A percentile compares a stretch with the other conserved stretches of the same genome.
phyloP scores from a whole-genome alignment of 2,797 vertebrate genomes.

The Knipowitschia caucasica region DNA sequence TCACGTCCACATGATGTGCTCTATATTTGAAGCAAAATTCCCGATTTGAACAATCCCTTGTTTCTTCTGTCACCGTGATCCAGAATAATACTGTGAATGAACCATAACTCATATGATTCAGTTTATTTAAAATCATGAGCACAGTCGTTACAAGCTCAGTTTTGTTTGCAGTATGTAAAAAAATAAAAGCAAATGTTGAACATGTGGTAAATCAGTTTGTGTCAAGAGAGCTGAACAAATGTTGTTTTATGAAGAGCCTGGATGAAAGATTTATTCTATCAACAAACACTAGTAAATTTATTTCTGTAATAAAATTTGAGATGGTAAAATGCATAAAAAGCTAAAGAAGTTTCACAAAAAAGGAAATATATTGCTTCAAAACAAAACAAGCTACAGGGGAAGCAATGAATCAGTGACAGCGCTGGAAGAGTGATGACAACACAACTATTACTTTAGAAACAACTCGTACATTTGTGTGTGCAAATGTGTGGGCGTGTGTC shows the following conservation, averaged over 20 bases:
- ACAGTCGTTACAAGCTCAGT: too few species aligned
- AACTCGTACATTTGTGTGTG: background rate
- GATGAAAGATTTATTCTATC: background rate
- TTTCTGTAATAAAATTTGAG: background rate
- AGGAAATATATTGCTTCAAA: background rate
- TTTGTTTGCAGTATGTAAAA: background rate
- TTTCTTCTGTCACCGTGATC: too few species aligned
- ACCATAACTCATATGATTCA: too few species aligned
- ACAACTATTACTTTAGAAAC: background rate
- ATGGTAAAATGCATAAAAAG: constrained; percentile 1
- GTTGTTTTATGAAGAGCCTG: background rate
- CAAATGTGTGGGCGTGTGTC: too few species aligned
- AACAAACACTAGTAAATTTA: constrained; percentile 3
- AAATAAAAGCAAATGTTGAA: background rate
- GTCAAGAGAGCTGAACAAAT: background rate
- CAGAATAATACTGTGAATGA: too few species aligned
- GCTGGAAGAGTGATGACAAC: background rate
- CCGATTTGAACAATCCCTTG: too few species aligned
- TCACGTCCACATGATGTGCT: too few species aligned
- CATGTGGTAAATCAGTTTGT: background rate
- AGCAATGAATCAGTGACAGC: background rate
- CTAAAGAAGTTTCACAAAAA: constrained; percentile 1
- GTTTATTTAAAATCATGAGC: too few species aligned
- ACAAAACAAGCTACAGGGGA: background rate
- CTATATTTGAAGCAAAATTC: too few species aligned